These are phyloP conservation scores for Notiomystis cincta DNA, from an alignment of 2,113 vertebrate genomes.

Conservation along the genomic window DNA sequence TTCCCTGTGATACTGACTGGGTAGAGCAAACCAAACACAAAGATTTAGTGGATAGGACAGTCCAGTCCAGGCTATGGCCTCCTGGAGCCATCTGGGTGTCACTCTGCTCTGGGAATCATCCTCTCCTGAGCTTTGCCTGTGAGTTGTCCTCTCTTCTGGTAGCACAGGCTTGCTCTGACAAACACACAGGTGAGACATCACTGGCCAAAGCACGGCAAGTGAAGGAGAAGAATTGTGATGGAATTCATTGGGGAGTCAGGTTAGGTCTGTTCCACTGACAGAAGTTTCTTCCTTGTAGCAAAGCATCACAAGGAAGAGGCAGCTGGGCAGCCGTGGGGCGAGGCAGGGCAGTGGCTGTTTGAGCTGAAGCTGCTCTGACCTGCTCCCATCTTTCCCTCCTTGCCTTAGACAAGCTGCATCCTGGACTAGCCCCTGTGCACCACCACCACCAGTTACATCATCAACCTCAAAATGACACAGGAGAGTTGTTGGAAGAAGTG, in stretches of 20 bases:
- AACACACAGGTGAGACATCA: rapidly evolving
- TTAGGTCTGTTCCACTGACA: not conserved
- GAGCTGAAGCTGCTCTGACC: not conserved
- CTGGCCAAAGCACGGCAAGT: not conserved
- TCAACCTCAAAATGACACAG: not conserved
- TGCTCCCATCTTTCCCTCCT: not conserved
- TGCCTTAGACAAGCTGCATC: not conserved
- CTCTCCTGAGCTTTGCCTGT: not conserved
- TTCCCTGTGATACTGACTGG: not conserved
- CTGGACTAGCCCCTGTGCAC: not conserved
- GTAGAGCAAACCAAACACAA: not conserved
- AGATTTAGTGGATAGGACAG: not conserved
- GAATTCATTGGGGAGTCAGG: not conserved
- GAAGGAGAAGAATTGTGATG: not conserved
- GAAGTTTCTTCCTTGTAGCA: not conserved
- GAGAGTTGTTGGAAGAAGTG: not conserved
- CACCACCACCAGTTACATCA: not conserved
- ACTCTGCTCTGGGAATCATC: not conserved
- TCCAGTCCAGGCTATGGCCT: rapidly evolving
- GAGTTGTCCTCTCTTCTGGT: not conserved
- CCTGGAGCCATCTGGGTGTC: not conserved
- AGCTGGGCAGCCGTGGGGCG: rapidly evolving
- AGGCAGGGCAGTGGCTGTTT: not conserved
- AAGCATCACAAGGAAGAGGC: not conserved
- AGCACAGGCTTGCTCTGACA: not conserved